Percentiles rank a stretch among this genome's conserved stretches.
Evolutionary conservation across 64 coral and sea anemone genomes (phyloP).

Genomic region (Exaiptasia diaphana): DNA sequence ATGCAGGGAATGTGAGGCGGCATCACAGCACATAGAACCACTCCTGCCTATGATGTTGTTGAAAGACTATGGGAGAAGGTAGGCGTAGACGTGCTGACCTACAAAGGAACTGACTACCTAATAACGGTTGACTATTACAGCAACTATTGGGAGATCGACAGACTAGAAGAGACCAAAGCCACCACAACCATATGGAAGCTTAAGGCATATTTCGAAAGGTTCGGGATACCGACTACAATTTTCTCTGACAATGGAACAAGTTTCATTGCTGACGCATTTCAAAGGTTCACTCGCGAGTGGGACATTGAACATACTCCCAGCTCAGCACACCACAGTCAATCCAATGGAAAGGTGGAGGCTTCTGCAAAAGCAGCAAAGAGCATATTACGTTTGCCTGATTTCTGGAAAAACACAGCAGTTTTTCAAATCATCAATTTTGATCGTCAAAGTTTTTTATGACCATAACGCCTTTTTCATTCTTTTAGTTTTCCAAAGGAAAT

Average conservation of each 20-base stretch:
- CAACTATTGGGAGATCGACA: background rate
- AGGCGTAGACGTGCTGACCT: background rate
- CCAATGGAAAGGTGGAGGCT: background rate
- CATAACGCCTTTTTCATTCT: too few relatives aligned
- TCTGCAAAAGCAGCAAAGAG: background rate
- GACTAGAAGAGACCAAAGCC: background rate
- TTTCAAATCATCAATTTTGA: too few relatives aligned
- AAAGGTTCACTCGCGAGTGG: background rate
- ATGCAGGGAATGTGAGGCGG: background rate
- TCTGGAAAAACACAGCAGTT: too few relatives aligned
- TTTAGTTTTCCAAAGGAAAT: too few relatives aligned
- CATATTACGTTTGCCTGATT: background rate
- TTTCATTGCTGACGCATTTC: background rate
- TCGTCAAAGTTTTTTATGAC: too few relatives aligned
- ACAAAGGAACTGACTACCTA: background rate
- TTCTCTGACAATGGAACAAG: background rate
- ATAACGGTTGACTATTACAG: background rate
- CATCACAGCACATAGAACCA: background rate
- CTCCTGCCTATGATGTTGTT: background rate
- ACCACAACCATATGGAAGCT: background rate
- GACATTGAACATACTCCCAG: background rate
- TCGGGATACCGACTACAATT: background rate
- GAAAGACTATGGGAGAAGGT: background rate
- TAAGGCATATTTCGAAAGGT: background rate
- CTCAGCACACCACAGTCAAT: background rate